Conservation (phyloP, 2,888 invertebrate species). For the Criorhina ranunculi region DNA sequence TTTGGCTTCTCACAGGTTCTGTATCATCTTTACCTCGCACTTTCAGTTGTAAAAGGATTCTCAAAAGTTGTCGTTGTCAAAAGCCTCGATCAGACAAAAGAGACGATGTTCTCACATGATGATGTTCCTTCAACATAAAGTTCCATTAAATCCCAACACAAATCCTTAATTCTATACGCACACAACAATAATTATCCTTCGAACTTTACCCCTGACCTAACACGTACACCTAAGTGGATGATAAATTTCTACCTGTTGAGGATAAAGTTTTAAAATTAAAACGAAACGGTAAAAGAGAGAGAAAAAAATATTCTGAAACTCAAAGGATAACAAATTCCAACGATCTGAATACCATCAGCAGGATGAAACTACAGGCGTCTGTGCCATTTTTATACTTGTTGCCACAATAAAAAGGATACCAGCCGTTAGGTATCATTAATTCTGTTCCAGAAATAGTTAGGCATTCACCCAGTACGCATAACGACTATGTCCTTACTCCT, state of each 20-base stretch:
- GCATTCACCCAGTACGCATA: constrained; percentile 11
- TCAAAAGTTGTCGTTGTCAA: too few relatives aligned
- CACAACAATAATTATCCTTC: constrained; percentile 46
- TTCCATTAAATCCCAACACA: background rate
- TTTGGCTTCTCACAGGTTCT: too few relatives aligned
- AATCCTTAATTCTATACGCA: constrained; percentile 20
- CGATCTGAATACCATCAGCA: constrained; percentile 6
- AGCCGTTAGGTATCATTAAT: constrained; percentile 17
- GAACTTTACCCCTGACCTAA: constrained; percentile 46
- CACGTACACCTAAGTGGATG: constrained; percentile 44
- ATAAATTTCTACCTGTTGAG: constrained; percentile 17
- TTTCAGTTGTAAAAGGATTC: too few relatives aligned
- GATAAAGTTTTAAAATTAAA: constrained; percentile 35
- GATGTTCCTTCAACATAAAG: background rate
- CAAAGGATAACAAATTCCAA: constrained; percentile 54
- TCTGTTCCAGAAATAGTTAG: constrained; percentile 21
- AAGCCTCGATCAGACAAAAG: too few relatives aligned
- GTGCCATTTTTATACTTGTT: background rate
- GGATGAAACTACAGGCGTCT: background rate
- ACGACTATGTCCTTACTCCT: constrained; percentile 1
- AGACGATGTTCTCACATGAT: too few relatives aligned
- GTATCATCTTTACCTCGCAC: too few relatives aligned
- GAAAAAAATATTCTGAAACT: constrained; percentile 1
- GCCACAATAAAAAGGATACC: background rate
- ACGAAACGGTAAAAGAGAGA: constrained; percentile 1